Evolutionary conservation across 2,113 vertebrate genomes (phyloP).

Genomic region (Oncorhynchus gorbuscha): DNA sequence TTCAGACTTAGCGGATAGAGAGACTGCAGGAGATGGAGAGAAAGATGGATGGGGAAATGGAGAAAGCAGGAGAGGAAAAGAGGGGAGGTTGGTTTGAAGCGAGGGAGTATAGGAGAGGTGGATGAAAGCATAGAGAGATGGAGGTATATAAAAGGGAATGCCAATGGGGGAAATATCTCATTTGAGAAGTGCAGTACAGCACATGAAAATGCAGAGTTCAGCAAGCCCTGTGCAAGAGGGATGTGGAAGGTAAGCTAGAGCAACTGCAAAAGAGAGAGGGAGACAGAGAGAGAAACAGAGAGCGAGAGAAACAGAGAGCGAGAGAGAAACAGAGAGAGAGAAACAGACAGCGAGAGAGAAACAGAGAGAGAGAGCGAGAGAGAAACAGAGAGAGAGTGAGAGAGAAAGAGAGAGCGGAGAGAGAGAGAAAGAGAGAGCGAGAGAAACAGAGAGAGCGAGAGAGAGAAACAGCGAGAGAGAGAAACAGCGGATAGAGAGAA

Average conservation of each 20-base stretch:
- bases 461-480: too few species aligned
- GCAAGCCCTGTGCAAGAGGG: slow-evolving; percentile 49
- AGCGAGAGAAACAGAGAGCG: background rate
- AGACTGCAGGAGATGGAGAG: background rate
- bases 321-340: slow-evolving; percentile 24
- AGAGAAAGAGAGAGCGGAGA: slow-evolving; percentile 8
- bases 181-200: slow-evolving; percentile 43
- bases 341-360: background rate
- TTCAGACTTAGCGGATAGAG: background rate
- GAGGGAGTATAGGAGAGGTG: slow-evolving; percentile 5
- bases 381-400: slow-evolving; percentile 15
- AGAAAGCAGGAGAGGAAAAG: background rate
- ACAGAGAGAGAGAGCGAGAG: background rate
- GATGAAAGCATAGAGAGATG: too few species aligned
- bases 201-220: slow-evolving; percentile 62
- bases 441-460: background rate
- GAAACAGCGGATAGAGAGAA: too few species aligned
- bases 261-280: background rate
- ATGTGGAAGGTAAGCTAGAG: background rate
- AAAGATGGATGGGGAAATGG: background rate
- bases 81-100: background rate
- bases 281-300: background rate
- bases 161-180: slow-evolving; percentile 23
- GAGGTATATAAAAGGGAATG: slow-evolving; percentile 32
- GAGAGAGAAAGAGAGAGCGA: background rate